Conservation (phyloP, 2,113 vertebrate species). For the Colinus virginianus region DNA sequence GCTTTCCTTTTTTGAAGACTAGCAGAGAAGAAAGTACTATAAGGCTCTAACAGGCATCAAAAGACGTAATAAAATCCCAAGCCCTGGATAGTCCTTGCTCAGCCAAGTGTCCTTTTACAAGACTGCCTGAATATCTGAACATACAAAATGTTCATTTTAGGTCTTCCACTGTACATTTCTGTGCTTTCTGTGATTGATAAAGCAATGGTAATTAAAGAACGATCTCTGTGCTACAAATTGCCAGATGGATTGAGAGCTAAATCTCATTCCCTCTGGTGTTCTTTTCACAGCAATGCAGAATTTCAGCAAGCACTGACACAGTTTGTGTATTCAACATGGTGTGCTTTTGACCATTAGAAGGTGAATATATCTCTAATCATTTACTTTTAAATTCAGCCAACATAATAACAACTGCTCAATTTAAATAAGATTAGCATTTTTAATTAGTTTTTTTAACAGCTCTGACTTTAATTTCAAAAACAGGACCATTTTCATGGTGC, state of each 20-base stretch:
- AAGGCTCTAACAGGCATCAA: neutral
- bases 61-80: neutral
- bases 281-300: neutral
- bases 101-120: neutral
- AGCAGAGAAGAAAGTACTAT: neutral
- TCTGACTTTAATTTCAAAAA: neutral
- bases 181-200: conserved; percentile 16
- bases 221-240: neutral
- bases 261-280: neutral
- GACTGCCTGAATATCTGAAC: conserved; percentile 6
- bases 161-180: neutral
- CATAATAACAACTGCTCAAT: neutral
- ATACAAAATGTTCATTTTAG: neutral
- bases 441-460: neutral
- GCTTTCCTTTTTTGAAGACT: neutral
- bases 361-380: neutral
- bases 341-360: neutral
- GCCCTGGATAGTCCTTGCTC: neutral
- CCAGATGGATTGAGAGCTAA: conserved; percentile 40
- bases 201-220: conserved; percentile 40
- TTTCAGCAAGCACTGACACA: neutral
- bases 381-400: neutral
- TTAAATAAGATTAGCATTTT: neutral
- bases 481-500: neutral
- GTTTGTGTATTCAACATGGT: neutral